Evolutionary conservation across 1,140 invertebrate genomes (phyloP).

Genomic region (Hirudo medicinalis): DNA sequence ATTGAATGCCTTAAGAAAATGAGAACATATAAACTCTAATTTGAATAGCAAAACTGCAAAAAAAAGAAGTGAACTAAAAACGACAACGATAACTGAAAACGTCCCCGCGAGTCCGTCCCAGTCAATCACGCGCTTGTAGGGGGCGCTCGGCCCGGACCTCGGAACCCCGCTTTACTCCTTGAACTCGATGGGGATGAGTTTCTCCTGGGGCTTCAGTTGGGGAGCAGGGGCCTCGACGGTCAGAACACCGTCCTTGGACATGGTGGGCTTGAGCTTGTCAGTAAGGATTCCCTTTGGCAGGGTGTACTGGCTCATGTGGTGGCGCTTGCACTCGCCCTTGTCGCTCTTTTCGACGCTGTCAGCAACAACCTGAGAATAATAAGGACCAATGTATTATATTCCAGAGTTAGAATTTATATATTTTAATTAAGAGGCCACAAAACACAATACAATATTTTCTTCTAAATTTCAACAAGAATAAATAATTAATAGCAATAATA

Average conservation of each 20-base stretch:
- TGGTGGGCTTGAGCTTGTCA: conserved; percentile 7
- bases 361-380: not conserved
- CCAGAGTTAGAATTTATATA: too few species aligned
- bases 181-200: conserved; percentile 16
- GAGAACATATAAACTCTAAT: not conserved
- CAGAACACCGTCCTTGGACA: conserved; percentile 15
- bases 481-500: not conserved
- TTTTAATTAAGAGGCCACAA: too few species aligned
- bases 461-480: not conserved
- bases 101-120: not conserved
- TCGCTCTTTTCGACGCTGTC: not conserved
- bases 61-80: not conserved
- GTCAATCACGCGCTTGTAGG: not conserved
- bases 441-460: not conserved
- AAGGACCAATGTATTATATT: not conserved
- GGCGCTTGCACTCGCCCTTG: not conserved
- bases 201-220: conserved; percentile 8
- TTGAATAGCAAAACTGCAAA: not conserved
- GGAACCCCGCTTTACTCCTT: not conserved
- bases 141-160: not conserved
- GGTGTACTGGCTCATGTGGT: conserved; percentile 13
- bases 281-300: conserved; percentile 8
- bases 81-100: not conserved
- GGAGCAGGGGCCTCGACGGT: conserved; percentile 16
- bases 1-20: too few species aligned